Conservation (phyloP, 2,888 invertebrate species). For the Daptonema setosum region DNA sequence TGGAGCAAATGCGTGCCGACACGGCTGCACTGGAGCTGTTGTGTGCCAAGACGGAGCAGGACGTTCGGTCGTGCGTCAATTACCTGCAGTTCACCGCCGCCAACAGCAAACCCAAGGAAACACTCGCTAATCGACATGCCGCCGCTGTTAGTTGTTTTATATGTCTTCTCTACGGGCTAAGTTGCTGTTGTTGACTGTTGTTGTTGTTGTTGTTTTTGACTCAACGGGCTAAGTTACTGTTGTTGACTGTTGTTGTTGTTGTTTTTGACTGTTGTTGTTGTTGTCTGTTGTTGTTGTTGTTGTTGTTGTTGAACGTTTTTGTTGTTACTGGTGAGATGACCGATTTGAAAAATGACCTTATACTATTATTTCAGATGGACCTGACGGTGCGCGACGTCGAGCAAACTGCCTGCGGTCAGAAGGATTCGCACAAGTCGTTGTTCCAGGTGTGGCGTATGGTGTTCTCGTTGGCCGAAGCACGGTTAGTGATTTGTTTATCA, state of each 20-base stretch:
- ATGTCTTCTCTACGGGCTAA: background rate
- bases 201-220: background rate
- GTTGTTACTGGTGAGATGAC: background rate
- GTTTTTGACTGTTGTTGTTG: background rate
- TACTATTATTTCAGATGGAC: background rate
- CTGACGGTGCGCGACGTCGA: constrained; percentile 37
- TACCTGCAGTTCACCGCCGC: constrained; percentile 43
- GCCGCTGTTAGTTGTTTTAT: background rate
- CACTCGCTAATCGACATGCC: background rate
- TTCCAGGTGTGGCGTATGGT: constrained; percentile 64
- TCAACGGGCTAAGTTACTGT: background rate
- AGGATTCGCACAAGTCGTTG: constrained; percentile 59
- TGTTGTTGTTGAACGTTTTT: background rate
- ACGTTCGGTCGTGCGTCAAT: constrained; percentile 72
- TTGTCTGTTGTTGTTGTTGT: background rate
- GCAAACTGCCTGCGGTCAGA: constrained; percentile 52
- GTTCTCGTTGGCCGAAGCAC: constrained; percentile 46
- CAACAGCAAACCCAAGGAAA: too few species aligned
- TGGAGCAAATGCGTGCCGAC: constrained; percentile 47
- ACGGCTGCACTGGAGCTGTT: constrained; percentile 49
- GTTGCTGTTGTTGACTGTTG: background rate
- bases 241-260: background rate
- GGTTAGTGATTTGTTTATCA: too few species aligned
- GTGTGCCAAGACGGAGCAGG: constrained; percentile 61
- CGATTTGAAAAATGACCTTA: background rate